These are phyloP conservation scores for Mactra quadrangularis DNA, from an alignment of 1,140 invertebrate genomes.

Conservation along the genomic window DNA sequence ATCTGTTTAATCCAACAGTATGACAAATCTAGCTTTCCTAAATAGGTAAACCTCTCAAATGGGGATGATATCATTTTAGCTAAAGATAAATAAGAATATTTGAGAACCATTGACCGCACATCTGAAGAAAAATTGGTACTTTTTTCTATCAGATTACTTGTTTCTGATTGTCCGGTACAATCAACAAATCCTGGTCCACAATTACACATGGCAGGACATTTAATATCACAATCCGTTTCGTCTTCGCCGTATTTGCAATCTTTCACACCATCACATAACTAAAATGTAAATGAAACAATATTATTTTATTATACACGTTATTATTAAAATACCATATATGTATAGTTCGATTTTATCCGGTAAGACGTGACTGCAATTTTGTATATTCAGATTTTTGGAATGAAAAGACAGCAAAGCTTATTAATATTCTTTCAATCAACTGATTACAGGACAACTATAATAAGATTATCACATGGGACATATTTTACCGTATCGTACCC, in stretches of 20 bases:
- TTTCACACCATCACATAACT: constrained; percentile 9
- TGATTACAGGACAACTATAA: too few species aligned
- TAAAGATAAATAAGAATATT: not conserved
- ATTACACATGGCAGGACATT: not conserved
- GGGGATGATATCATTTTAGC: not conserved
- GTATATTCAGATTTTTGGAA: too few species aligned
- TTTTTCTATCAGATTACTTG: not conserved
- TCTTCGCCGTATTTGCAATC: constrained; percentile 32
- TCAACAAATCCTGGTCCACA: not conserved
- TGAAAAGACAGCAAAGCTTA: too few species aligned
- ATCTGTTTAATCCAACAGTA: not conserved
- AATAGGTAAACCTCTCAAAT: not conserved
- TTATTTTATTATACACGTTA: too few species aligned
- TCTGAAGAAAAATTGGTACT: not conserved
- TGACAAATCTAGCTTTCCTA: not conserved
- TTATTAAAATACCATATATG: too few species aligned
- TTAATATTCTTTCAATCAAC: too few species aligned
- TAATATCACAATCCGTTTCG: constrained; percentile 1
- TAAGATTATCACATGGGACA: too few species aligned
- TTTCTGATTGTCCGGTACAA: not conserved
- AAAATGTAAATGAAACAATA: not conserved
- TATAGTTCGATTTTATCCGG: too few species aligned
- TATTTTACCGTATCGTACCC: too few species aligned
- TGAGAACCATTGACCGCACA: not conserved
- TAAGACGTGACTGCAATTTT: too few species aligned